These are phyloP conservation scores for Teinopalpus imperialis DNA, from an alignment of 2,888 invertebrate genomes.

Conservation along the genomic window DNA sequence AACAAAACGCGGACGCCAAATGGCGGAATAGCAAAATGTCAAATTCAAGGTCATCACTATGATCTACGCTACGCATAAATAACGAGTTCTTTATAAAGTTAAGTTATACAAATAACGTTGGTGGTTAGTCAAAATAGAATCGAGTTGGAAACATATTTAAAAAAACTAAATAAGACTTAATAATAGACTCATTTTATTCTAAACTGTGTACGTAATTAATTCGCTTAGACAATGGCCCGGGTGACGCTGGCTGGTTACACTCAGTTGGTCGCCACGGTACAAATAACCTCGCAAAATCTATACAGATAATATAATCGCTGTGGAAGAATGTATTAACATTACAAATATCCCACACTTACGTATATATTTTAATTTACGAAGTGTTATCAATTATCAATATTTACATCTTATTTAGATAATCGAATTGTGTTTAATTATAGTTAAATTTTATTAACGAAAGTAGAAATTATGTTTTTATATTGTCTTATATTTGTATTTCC, in stretches of 20 bases:
- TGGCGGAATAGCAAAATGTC: slow-evolving; percentile 26
- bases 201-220: slow-evolving; percentile 40
- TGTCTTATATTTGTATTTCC: too few species aligned
- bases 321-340: too few species aligned
- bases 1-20: slow-evolving; percentile 23
- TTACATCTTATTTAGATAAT: too few species aligned
- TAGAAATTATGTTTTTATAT: too few species aligned
- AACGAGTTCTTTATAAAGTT: slow-evolving; percentile 18
- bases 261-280: not conserved
- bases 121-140: slow-evolving; percentile 5
- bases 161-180: slow-evolving; percentile 15
- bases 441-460: too few species aligned
- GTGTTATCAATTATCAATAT: too few species aligned
- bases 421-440: too few species aligned
- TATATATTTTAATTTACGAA: too few species aligned
- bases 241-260: slow-evolving; percentile 5
- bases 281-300: slow-evolving; percentile 10
- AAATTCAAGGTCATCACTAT: slow-evolving; percentile 24
- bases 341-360: too few species aligned
- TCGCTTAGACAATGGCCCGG: slow-evolving; percentile 49
- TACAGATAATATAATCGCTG: slow-evolving; percentile 5
- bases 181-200: slow-evolving; percentile 32
- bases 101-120: slow-evolving; percentile 19
- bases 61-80: slow-evolving; percentile 24
- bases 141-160: slow-evolving; percentile 2